phyloP scores from a whole-genome alignment of 2,113 vertebrate genomes.

The Crotalus helleri region DNA sequence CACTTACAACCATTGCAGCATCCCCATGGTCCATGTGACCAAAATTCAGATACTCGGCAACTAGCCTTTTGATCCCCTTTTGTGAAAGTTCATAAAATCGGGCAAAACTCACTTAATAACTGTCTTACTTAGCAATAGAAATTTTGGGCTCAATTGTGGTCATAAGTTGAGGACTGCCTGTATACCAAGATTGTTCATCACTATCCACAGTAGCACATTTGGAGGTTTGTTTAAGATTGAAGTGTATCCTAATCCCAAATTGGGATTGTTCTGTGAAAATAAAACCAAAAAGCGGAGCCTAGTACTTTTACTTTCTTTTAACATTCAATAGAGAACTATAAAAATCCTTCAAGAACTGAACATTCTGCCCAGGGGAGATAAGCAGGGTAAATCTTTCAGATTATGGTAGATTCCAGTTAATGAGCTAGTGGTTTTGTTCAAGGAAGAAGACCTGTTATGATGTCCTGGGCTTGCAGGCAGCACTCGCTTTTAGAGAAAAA shows the following conservation, averaged over 20 bases:
- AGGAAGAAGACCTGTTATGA: not conserved
- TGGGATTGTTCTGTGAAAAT: not conserved
- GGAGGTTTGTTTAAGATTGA: not conserved
- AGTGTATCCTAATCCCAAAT: not conserved
- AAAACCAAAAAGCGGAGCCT: not conserved
- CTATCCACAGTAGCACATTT: not conserved
- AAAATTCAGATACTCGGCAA: too few species aligned
- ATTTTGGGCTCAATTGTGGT: too few species aligned
- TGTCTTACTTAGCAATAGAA: too few species aligned
- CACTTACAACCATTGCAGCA: too few species aligned
- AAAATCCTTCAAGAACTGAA: not conserved
- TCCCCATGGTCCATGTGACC: too few species aligned
- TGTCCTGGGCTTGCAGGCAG: not conserved
- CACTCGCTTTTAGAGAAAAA: not conserved
- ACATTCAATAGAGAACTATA: not conserved
- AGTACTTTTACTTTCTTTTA: not conserved
- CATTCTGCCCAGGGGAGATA: not conserved
- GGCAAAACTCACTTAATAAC: too few species aligned
- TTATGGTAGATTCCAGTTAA: not conserved
- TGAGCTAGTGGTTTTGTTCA: not conserved
- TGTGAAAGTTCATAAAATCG: too few species aligned
- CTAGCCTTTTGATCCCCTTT: too few species aligned
- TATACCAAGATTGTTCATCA: too few species aligned
- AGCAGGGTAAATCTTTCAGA: not conserved
- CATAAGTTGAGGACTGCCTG: too few species aligned